Percentiles rank a stretch among this genome's conserved stretches.
Conservation (phyloP, 2,797 vertebrate genomes). For the Coendou prehensilis region DNA sequence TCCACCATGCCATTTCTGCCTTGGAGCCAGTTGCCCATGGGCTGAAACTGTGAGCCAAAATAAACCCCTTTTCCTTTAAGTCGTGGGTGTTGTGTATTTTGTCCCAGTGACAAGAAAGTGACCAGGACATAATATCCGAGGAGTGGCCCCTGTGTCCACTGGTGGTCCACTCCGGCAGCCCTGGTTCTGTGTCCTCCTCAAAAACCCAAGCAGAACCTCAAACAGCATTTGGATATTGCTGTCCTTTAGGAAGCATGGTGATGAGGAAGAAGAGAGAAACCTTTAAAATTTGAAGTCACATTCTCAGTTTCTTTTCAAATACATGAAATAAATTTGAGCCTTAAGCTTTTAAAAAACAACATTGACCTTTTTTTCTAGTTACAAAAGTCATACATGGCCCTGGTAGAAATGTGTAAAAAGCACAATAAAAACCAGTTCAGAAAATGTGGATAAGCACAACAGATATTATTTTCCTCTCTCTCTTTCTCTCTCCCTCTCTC, state of each 20-base stretch:
- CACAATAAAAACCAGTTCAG: neutral
- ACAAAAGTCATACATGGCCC: neutral
- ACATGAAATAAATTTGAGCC: neutral
- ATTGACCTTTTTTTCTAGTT: constrained; percentile 32
- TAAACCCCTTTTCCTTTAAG: neutral
- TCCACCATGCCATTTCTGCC: neutral
- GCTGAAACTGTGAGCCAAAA: neutral
- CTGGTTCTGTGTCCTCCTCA: neutral
- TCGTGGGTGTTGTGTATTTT: neutral
- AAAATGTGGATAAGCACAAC: neutral
- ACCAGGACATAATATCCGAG: neutral
- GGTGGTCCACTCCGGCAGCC: neutral
- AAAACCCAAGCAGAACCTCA: neutral
- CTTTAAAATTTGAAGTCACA: neutral
- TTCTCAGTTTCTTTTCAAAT: neutral
- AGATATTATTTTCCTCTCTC: neutral
- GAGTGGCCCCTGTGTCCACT: neutral
- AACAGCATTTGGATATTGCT: neutral
- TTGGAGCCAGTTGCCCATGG: neutral
- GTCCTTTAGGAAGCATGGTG: neutral
- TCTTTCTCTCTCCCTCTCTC: neutral
- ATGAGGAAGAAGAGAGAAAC: neutral
- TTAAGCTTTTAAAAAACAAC: neutral
- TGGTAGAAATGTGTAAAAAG: constrained; percentile 36
- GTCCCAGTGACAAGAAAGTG: neutral